Conservation (phyloP, 2,113 vertebrate species). For the Arvicanthis niloticus region DNA sequence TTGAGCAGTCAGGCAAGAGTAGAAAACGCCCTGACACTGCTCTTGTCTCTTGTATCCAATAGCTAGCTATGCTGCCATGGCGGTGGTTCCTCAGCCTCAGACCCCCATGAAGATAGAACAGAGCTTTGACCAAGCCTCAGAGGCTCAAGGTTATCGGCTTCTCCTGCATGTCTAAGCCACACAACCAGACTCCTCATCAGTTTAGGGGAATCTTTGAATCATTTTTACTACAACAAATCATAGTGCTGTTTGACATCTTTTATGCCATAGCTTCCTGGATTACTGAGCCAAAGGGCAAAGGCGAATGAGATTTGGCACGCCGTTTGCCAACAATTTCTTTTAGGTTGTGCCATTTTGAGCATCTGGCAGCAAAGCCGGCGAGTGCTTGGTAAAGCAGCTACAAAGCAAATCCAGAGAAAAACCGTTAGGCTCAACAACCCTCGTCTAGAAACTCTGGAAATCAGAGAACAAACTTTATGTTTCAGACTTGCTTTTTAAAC, state of each 20-base stretch:
- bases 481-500: neutral
- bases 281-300: neutral
- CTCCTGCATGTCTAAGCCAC: neutral
- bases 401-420: accelerated
- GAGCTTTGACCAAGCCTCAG: no score
- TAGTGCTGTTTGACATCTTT: neutral
- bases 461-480: neutral
- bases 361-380: neutral
- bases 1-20: neutral
- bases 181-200: neutral
- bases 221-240: neutral
- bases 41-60: neutral
- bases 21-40: accelerated
- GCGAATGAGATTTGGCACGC: neutral
- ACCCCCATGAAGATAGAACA: neutral
- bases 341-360: neutral
- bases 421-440: no score
- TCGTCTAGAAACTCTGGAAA: neutral
- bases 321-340: accelerated
- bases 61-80: accelerated
- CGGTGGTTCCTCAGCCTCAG: accelerated
- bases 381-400: no score
- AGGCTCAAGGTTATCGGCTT: no score
- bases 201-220: neutral
- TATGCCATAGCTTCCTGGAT: neutral